phyloP scores from a whole-genome alignment of 2,888 invertebrate species.

The Bedellia somnulentella region DNA sequence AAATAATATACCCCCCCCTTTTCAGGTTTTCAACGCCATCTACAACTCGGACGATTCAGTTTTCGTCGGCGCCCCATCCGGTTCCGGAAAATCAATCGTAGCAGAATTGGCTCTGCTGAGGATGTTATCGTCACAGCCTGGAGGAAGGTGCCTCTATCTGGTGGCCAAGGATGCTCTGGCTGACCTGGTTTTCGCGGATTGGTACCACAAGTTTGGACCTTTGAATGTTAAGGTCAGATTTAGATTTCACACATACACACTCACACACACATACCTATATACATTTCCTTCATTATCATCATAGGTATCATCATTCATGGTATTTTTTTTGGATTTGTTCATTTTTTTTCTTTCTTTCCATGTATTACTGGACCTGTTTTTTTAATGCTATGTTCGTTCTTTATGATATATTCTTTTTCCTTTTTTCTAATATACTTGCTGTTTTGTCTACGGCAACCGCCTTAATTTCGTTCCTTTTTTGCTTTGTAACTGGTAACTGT shows the following conservation, averaged over 20 bases:
- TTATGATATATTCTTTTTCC: too few relatives aligned
- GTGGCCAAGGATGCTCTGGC: constrained; percentile 92
- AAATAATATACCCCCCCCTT: too few relatives aligned
- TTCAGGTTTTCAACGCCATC: constrained; percentile 93
- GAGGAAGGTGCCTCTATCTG: constrained; percentile 90
- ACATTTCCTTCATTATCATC: too few relatives aligned
- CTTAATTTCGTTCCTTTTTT: too few relatives aligned
- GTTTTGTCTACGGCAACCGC: too few relatives aligned
- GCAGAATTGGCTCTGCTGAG: constrained; percentile 95
- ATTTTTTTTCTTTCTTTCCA: not conserved
- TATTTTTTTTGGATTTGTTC: not conserved
- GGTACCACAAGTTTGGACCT: constrained; percentile 86
- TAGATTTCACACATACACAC: not conserved
- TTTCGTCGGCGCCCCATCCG: constrained; percentile 91
- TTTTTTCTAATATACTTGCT: too few relatives aligned
- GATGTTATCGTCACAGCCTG: constrained; percentile 71
- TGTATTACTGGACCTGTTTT: too few relatives aligned
- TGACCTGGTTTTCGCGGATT: constrained; percentile 86
- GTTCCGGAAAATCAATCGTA: constrained; percentile 91
- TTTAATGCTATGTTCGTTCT: too few relatives aligned
- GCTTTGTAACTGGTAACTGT: too few relatives aligned
- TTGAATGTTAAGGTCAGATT: constrained; percentile 70
- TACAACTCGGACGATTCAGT: constrained; percentile 99
- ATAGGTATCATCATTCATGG: too few relatives aligned
- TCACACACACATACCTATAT: too few relatives aligned